These are phyloP conservation scores for Epinotia bilunana DNA, from an alignment of 2,888 invertebrate species.

Conservation along the genomic window DNA sequence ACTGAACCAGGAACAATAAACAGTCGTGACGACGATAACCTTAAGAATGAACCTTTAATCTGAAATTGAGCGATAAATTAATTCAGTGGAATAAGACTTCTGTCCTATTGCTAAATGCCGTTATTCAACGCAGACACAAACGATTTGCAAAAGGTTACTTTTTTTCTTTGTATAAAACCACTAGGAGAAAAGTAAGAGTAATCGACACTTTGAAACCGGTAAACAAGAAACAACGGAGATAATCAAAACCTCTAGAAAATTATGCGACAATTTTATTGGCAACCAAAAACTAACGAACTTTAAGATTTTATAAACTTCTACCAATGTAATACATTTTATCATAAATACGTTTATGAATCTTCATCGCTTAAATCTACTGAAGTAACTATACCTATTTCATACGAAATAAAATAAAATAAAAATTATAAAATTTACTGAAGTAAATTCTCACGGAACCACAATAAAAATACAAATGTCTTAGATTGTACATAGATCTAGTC, in stretches of 20 bases:
- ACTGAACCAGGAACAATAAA: slow-evolving; percentile 38
- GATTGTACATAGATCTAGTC: background rate
- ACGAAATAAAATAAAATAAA: too few relatives aligned
- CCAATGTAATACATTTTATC: too few relatives aligned
- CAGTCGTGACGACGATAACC: slow-evolving; percentile 43
- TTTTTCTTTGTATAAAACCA: background rate
- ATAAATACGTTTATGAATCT: too few relatives aligned
- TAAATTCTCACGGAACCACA: background rate
- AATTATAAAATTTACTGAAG: background rate
- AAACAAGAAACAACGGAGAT: background rate
- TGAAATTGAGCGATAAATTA: slow-evolving; percentile 44
- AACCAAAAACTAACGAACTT: too few relatives aligned
- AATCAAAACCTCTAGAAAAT: too few relatives aligned
- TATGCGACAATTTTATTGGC: too few relatives aligned
- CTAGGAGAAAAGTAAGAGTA: background rate
- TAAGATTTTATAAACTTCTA: too few relatives aligned
- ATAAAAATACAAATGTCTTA: background rate
- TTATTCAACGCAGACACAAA: background rate
- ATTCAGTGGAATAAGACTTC: slow-evolving; percentile 31
- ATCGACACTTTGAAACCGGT: background rate
- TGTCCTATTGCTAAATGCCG: slow-evolving; percentile 38
- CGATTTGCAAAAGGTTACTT: background rate
- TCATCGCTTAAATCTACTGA: background rate
- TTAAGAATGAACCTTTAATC: slow-evolving; percentile 41
- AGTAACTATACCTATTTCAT: too few relatives aligned